Conservation (phyloP, 2,888 invertebrate genomes). For the Apotomis turbidana region DNA sequence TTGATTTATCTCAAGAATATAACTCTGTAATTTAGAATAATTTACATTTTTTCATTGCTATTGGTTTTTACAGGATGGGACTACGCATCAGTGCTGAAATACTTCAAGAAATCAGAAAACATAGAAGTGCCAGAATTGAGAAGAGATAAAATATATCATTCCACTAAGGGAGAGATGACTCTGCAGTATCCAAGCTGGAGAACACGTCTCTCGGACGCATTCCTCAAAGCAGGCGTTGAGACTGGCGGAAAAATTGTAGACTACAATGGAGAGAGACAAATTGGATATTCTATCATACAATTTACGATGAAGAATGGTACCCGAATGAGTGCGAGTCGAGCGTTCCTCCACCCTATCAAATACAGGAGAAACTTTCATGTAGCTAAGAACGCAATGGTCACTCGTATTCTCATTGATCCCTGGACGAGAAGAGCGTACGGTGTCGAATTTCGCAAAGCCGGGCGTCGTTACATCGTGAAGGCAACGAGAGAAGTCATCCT, state of each 20-base stretch:
- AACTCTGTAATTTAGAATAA: no score
- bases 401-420: constrained; percentile 83
- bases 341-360: constrained; percentile 85
- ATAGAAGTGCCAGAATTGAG: constrained; percentile 78
- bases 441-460: constrained; percentile 82
- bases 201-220: constrained; percentile 84
- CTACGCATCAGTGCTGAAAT: constrained; percentile 85
- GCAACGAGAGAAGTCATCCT: constrained; percentile 89
- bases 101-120: constrained; percentile 89
- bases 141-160: constrained; percentile 81
- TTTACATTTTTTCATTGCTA: no score
- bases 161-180: constrained; percentile 83
- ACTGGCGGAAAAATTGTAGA: constrained; percentile 85
- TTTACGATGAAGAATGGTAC: constrained; percentile 87
- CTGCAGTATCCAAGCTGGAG: constrained; percentile 85
- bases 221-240: constrained; percentile 85
- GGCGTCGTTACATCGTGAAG: constrained; percentile 65
- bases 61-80: constrained; percentile 84
- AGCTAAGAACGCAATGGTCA: constrained; percentile 82
- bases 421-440: constrained; percentile 82
- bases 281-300: constrained; percentile 87
- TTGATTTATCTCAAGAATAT: no score
- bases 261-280: constrained; percentile 86
- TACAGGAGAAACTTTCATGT: constrained; percentile 86
- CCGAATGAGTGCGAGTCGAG: constrained; percentile 89